Evolutionary conservation across 2,797 vertebrate species (phyloP), one percentile per base, ranked within the genome.

Genomic region (Hippocampus kuda): DNA sequence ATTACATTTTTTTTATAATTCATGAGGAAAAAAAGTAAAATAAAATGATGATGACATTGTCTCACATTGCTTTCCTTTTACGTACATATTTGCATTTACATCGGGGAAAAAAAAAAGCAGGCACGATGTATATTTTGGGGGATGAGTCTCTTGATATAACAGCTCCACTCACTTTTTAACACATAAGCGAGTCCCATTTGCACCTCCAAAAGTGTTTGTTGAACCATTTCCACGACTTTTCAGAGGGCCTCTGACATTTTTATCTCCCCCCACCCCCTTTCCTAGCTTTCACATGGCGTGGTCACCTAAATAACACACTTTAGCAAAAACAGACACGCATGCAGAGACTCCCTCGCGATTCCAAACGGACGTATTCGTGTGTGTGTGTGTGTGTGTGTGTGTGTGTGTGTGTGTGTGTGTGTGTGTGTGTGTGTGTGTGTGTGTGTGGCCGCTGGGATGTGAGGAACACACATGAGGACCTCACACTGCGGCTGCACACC

Each of bases 401-500:
- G 30, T 30, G 30, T 30, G 30, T 30, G 30, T 30, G 30, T 30
- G 46, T 48, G 46, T 15, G 46, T 48, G 46, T 18, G 48, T 49
- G 49, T 9, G 22, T 54, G 57, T 34, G 27, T 60, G 70, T 84
- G 82, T 79, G 79, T 30, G 46, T 20, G 48, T 54, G 59, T 34
- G 27, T 60, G 70, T 84, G 82, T 79, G 79, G 83, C 82, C 71
- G 69, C 72, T 56, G 22, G 46, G 65, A 82, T 75, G 77, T 65
- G n/a, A 75, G 67, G 54, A 68, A 74, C 65, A 73, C 73, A 79
- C 78, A 73, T 67, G 75, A 78, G 79, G 84, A 89, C 86, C 89
- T 89, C 90, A 89, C 87, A 88, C 84, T 72, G 77, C 80, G 86
- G 70, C 79, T 79, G 71, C 78, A 73, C 60, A 62, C 59, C 59